Percentiles rank a stretch among this genome's conserved stretches.
phyloP scores from a whole-genome alignment of 2,113 vertebrate genomes.

The Alces alces region DNA sequence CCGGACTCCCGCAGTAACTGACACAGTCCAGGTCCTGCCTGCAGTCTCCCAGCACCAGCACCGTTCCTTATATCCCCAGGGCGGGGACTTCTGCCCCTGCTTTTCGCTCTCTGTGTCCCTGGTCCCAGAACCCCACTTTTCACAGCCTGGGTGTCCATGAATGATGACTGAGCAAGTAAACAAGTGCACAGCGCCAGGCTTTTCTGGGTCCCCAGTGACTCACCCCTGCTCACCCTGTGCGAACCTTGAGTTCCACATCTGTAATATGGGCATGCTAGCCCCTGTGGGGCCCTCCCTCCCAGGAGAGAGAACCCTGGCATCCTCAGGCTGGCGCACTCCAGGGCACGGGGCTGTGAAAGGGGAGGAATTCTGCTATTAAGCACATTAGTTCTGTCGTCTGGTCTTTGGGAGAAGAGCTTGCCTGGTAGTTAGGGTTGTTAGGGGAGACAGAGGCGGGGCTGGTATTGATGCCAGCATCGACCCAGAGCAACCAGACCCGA shows the following conservation, averaged over 20 bases:
- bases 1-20: not conserved
- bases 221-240: not conserved
- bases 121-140: not conserved
- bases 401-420: not conserved
- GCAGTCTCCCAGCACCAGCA: not conserved
- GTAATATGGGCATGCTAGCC: not conserved
- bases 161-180: accelerated
- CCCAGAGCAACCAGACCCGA: not conserved
- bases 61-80: not conserved
- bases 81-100: not conserved
- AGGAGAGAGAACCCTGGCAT: accelerated
- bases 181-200: not conserved
- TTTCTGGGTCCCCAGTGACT: not conserved
- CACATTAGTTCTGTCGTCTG: not conserved
- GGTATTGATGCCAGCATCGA: not conserved
- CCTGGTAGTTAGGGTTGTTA: not conserved
- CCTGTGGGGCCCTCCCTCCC: not conserved
- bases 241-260: not conserved
- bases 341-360: not conserved
- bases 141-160: not conserved
- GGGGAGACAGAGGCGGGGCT: not conserved
- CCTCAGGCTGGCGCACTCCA: not conserved
- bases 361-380: not conserved
- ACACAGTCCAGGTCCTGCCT: not conserved
- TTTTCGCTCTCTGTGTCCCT: not conserved